Base-by-base conservation (phyloP, 2,888 invertebrate genomes). In the Sminthurides aquaticus region DNA sequence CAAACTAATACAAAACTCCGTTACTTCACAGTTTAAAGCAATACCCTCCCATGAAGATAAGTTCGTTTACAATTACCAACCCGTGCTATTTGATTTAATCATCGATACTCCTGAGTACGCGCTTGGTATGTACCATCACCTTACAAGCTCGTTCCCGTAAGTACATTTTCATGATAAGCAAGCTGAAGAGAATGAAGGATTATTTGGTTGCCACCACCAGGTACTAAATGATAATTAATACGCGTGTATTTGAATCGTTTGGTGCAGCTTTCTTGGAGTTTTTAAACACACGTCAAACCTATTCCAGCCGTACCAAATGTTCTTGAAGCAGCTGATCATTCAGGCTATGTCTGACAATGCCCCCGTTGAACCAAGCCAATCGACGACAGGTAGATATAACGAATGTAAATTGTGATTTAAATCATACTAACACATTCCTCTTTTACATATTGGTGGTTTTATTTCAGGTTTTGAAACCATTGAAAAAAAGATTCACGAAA, bases 11-110 rank as follows among this genome's bases (percentile, higher is more conserved):
- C 43, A 18, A 43, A 18, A 43, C 18, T 43, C 18, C 43, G 11
- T 55, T 61, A 11, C 15, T 34, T 5, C 5, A 3, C 34, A 61
- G 61, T 62, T 62, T 56, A 11, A 27, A 25, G 11, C 11, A 0
- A 18, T 55, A 24, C 52, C 49, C 8, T n/a, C 8, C 15, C 2
- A 27, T 18, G 28, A 63, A 8, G 63, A 63, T 29, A 26, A n/a
- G 1, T 57, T 63, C 15, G 24, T 43, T 28, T 8, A 20, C 5
- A 52, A 63, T 1, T 63, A 63, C 29, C 64, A 64, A 20, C 64
- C 64, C 15, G 27, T 64, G 15, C 22, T 64, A 18, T 49, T 64
- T 22, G 55, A 49, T 5, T 52, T 64, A 26, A 25, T 64, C 3
- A 18, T 54, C 5, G 64, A 64, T 26, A 64, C 3, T 2, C 15